Conservation (phyloP, 2,797 vertebrate species). For the Arnoldichthys spilopterus region DNA sequence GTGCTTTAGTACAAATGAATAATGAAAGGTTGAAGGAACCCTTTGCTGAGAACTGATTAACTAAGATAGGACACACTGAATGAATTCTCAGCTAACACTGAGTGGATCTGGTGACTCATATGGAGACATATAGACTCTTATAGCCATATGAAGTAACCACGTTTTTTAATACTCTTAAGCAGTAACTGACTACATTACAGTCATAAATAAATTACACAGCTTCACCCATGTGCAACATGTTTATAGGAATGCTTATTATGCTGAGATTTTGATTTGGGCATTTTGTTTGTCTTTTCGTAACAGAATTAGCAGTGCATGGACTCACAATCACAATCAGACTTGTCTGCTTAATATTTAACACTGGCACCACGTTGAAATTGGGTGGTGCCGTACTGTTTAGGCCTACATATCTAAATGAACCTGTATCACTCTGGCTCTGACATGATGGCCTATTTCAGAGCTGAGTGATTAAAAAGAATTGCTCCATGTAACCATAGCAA, state of each 20-base stretch:
- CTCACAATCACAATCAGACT: neutral
- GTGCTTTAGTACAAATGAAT: neutral
- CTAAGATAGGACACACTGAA: no score
- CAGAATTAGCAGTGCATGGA: neutral
- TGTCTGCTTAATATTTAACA: neutral
- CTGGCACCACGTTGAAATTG: neutral
- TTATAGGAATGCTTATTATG: neutral
- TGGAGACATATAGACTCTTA: no score
- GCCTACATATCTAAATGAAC: neutral
- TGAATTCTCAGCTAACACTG: no score
- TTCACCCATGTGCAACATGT: neutral
- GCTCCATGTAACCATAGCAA: constrained; percentile 43
- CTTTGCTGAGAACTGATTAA: neutral
- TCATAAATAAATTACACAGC: neutral
- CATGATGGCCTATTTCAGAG: constrained; percentile 34
- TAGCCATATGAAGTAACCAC: neutral
- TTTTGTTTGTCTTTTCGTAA: neutral
- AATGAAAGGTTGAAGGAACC: neutral
- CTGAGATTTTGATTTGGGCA: neutral
- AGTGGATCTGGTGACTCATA: neutral
- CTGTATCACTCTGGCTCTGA: neutral
- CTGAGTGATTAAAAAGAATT: constrained; percentile 30
- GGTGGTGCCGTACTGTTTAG: neutral
- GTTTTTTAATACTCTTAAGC: neutral
- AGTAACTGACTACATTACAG: neutral